These are phyloP conservation scores for Polypedilum vanderplanki DNA, from an alignment of 1,140 invertebrate species.

Conservation along the genomic window DNA sequence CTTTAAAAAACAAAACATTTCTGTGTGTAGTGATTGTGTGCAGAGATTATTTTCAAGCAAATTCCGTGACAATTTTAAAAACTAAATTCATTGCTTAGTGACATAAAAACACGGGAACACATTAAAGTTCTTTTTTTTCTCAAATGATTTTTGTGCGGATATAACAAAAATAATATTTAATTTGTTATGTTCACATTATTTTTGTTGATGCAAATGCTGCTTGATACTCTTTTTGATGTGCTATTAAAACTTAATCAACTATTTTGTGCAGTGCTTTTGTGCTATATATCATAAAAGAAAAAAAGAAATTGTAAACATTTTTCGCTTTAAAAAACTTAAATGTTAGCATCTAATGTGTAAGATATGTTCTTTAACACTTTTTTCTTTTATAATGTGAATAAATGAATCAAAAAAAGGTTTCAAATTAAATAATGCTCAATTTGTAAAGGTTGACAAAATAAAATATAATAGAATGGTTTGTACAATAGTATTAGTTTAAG, in stretches of 20 bases:
- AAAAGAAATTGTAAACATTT: neutral
- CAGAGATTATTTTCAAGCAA: slow-evolving; percentile 25
- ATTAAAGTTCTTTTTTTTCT: neutral
- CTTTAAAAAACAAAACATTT: slow-evolving; percentile 27
- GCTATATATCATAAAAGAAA: neutral
- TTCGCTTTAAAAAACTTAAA: too few relatives aligned
- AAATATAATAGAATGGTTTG: too few relatives aligned
- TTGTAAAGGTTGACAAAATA: too few relatives aligned
- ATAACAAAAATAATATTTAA: too few relatives aligned
- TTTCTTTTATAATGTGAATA: too few relatives aligned
- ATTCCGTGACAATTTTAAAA: neutral
- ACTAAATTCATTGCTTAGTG: slow-evolving; percentile 26
- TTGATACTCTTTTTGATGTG: neutral
- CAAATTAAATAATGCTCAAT: too few relatives aligned
- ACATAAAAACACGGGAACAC: slow-evolving; percentile 16
- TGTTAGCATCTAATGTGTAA: too few relatives aligned
- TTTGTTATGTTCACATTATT: neutral
- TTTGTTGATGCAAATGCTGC: neutral
- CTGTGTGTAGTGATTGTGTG: neutral
- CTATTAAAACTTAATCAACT: neutral
- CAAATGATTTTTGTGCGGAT: neutral
- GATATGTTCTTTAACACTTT: too few relatives aligned
- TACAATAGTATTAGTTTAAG: too few relatives aligned
- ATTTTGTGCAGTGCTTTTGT: slow-evolving; percentile 5
- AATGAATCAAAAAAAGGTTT: too few relatives aligned